Conservation (phyloP, 2,113 vertebrate genomes). For the Oncorhynchus masou region DNA sequence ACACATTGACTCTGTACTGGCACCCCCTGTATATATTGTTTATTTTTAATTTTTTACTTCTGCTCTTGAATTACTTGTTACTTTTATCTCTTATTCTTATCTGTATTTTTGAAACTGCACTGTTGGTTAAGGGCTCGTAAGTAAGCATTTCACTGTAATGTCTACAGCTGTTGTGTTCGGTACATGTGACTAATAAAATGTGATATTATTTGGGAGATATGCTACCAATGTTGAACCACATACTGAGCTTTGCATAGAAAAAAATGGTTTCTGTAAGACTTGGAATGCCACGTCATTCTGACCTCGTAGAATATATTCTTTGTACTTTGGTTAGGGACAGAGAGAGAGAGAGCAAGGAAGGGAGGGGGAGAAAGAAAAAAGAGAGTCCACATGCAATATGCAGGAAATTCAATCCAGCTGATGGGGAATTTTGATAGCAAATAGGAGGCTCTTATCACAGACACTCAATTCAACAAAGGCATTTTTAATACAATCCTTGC, state of each 20-base stretch:
- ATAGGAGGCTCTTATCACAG: slow-evolving; percentile 82
- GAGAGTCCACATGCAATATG: slow-evolving; percentile 72
- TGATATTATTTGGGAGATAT: not conserved
- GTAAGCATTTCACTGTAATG: too few relatives aligned
- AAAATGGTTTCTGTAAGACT: not conserved
- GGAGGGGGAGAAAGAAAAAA: slow-evolving; percentile 69
- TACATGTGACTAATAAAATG: too few relatives aligned
- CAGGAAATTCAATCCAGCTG: slow-evolving; percentile 88
- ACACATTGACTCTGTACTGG: too few relatives aligned
- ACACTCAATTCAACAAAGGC: slow-evolving; percentile 83
- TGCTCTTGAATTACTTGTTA: too few relatives aligned
- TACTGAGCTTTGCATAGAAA: not conserved
- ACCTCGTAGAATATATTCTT: not conserved
- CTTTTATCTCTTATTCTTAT: too few relatives aligned
- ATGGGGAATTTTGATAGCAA: slow-evolving; percentile 84
- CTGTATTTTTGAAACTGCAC: too few relatives aligned
- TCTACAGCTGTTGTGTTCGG: too few relatives aligned
- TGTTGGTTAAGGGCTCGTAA: too few relatives aligned
- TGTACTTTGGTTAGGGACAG: not conserved
- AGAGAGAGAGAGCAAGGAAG: slow-evolving; percentile 21
- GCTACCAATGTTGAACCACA: not conserved
- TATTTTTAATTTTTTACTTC: too few relatives aligned
- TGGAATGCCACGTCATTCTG: not conserved
- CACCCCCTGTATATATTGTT: too few relatives aligned
- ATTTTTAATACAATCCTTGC: slow-evolving; percentile 82